Percentiles rank a stretch among this genome's conserved stretches.
Conservation (phyloP, 1,140 invertebrate species). For the Schlechtendalia chinensis region DNA sequence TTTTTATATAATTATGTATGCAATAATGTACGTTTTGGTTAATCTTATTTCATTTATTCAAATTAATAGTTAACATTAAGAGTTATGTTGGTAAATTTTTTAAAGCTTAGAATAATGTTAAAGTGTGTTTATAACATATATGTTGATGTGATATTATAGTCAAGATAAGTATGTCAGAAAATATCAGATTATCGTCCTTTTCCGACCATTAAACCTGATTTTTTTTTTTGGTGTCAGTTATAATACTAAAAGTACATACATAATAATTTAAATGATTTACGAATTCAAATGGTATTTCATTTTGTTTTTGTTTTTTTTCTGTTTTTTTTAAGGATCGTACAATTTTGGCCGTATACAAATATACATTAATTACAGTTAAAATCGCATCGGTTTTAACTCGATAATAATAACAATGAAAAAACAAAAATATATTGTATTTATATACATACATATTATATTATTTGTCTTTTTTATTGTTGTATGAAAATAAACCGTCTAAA, state of each 20-base stretch:
- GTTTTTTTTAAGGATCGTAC: not conserved
- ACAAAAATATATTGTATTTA: too few species aligned
- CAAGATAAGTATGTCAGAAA: too few species aligned
- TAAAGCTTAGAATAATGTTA: too few species aligned
- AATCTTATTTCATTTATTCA: too few species aligned
- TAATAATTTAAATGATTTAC: slow-evolving; percentile 2
- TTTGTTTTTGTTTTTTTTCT: not conserved
- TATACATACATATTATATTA: not conserved
- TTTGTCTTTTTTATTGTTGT: not conserved
- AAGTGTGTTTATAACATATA: too few species aligned
- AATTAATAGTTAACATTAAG: too few species aligned
- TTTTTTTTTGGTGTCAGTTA: not conserved
- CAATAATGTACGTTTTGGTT: too few species aligned
- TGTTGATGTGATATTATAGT: too few species aligned
- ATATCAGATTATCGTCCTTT: not conserved
- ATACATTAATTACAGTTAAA: not conserved
- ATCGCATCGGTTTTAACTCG: not conserved
- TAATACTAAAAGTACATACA: not conserved
- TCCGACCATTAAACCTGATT: not conserved
- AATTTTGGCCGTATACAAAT: not conserved
- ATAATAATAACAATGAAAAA: not conserved
- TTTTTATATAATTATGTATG: too few species aligned
- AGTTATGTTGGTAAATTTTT: too few species aligned
- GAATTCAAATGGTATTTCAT: not conserved
- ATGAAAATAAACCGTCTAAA: not conserved